phyloP scores from a whole-genome alignment of 2,797 vertebrate genomes.

The Cynopterus sphinx region DNA sequence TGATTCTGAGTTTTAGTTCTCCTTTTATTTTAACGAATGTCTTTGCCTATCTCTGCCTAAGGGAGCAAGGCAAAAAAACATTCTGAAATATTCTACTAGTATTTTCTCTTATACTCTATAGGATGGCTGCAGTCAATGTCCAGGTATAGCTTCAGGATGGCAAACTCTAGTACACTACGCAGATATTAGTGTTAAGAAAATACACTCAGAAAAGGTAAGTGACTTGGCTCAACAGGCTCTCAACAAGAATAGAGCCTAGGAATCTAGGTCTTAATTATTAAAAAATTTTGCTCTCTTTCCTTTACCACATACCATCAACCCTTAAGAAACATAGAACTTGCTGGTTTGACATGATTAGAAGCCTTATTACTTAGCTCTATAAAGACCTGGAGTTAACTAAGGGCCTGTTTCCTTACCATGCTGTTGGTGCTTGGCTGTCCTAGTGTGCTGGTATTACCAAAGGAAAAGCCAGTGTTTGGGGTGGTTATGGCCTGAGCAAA shows the following conservation, averaged over 20 bases:
- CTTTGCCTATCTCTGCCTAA: not conserved
- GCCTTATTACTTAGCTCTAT: not conserved
- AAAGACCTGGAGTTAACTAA: not conserved
- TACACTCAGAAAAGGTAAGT: slow-evolving; percentile 8
- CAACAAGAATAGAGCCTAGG: not conserved
- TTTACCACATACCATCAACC: not conserved
- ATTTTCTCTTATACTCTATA: not conserved
- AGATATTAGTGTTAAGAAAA: not conserved
- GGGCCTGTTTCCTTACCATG: slow-evolving; percentile 88
- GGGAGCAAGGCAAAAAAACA: not conserved
- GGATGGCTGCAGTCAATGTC: not conserved
- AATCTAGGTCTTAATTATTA: not conserved
- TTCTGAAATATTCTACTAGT: not conserved
- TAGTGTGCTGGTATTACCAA: slow-evolving; percentile 91
- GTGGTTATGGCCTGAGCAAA: slow-evolving; percentile 93
- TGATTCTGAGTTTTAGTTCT: not conserved
- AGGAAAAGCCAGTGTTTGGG: slow-evolving; percentile 92
- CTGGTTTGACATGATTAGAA: slow-evolving; percentile 5
- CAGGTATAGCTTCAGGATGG: not conserved
- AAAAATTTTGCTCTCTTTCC: not conserved
- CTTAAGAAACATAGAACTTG: not conserved
- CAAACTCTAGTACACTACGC: not conserved
- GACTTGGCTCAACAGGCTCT: not conserved
- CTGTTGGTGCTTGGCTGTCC: slow-evolving; percentile 93
- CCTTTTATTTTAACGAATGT: not conserved